Conservation (phyloP, 2,888 invertebrate genomes). For the Eledone cirrhosa region DNA sequence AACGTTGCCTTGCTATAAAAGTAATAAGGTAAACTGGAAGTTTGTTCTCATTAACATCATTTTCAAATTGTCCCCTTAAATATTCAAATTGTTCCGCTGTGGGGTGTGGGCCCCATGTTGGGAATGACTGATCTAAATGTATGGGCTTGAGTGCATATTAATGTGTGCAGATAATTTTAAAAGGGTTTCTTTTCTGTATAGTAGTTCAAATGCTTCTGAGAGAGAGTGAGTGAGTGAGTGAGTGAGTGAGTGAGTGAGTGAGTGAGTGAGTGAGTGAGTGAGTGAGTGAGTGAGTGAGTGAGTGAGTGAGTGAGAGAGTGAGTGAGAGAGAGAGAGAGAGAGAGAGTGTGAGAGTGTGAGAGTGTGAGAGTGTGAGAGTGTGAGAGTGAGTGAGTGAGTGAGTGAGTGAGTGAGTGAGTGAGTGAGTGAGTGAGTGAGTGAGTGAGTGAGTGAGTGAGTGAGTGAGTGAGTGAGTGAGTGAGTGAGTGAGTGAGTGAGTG, state of each 20-base stretch:
- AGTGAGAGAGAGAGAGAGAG: conserved; percentile 22
- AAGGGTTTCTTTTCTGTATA: too few species aligned
- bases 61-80: too few species aligned
- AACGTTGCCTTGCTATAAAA: too few species aligned
- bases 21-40: too few species aligned
- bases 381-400: conserved; percentile 21
- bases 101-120: too few species aligned
- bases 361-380: conserved; percentile 8
- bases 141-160: too few species aligned
- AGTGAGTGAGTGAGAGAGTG: conserved; percentile 25
- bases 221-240: too few species aligned
- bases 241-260: background rate
- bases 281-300: background rate
- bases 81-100: too few species aligned
- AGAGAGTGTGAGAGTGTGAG: background rate
- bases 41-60: too few species aligned
- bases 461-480: conserved; percentile 24
- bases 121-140: too few species aligned
- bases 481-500: background rate
- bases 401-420: conserved; percentile 19
- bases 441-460: background rate
- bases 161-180: too few species aligned
- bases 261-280: background rate
- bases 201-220: too few species aligned
- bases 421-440: conserved; percentile 18